Percentiles rank a stretch among this genome's conserved stretches.
Conservation (phyloP, 2,797 vertebrate genomes). For the Chelonia mydas region DNA sequence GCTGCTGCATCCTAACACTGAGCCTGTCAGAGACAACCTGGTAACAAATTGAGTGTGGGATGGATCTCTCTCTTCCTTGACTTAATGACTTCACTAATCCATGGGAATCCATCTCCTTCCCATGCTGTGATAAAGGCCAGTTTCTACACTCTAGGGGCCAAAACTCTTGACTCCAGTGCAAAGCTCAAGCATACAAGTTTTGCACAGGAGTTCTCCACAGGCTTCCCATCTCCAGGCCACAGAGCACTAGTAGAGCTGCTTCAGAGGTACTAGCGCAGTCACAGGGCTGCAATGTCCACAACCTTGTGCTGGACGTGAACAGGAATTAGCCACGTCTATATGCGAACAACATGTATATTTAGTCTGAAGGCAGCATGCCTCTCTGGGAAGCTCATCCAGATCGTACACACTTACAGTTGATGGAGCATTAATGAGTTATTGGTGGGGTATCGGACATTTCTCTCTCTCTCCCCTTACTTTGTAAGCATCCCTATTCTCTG, state of each 20-base stretch:
- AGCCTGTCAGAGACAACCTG: not conserved
- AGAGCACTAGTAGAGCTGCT: not conserved
- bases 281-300: too few species aligned
- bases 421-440: too few species aligned
- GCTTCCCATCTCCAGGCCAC: fast-evolving
- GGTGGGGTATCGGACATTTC: too few species aligned
- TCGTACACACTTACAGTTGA: too few species aligned
- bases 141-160: not conserved
- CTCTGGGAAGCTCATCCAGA: too few species aligned
- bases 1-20: not conserved
- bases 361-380: too few species aligned
- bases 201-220: fast-evolving
- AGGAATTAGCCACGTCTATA: too few species aligned
- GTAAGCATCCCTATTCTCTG: not conserved
- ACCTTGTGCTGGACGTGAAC: too few species aligned
- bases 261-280: too few species aligned
- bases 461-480: too few species aligned
- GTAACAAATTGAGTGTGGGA: not conserved
- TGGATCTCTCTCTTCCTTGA: not conserved
- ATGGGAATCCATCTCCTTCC: not conserved
- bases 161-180: not conserved
- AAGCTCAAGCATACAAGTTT: not conserved
- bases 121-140: not conserved
- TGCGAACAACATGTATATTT: too few species aligned
- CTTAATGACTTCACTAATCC: not conserved